Conservation (phyloP, 2,888 invertebrate species). For the Sarcophaga subvicina region DNA sequence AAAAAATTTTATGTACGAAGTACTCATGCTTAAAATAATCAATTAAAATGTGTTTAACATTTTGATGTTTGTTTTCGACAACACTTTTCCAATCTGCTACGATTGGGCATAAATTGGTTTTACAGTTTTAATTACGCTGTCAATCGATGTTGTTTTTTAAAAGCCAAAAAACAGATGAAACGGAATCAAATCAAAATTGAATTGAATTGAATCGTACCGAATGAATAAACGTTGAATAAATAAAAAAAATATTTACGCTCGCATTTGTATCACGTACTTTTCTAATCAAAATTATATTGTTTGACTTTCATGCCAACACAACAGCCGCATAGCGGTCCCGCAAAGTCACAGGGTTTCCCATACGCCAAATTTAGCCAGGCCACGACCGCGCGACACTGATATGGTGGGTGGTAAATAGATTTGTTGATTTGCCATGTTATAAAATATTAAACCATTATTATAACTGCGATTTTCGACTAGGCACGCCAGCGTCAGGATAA, state of each 20-base stretch:
- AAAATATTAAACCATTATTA: slow-evolving; percentile 78
- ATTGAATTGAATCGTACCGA: background rate
- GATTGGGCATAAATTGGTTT: slow-evolving; percentile 5
- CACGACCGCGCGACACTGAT: slow-evolving; percentile 78
- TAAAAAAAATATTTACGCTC: background rate
- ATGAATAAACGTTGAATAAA: too few species aligned
- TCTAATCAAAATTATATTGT: slow-evolving; percentile 83
- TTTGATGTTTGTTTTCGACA: slow-evolving; percentile 4
- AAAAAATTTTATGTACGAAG: background rate
- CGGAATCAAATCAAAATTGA: slow-evolving; percentile 15
- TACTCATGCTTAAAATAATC: slow-evolving; percentile 30
- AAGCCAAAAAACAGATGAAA: background rate
- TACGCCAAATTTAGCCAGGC: slow-evolving; percentile 75
- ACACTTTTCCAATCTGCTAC: background rate
- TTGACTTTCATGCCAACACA: slow-evolving; percentile 89
- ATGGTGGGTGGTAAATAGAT: slow-evolving; percentile 78
- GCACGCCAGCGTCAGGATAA: background rate
- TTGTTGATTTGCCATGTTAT: slow-evolving; percentile 74
- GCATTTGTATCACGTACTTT: slow-evolving; percentile 74
- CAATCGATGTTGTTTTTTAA: background rate
- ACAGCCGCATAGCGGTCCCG: slow-evolving; percentile 85
- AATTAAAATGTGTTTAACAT: slow-evolving; percentile 43
- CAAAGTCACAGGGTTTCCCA: slow-evolving; percentile 83
- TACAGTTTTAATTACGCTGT: slow-evolving; percentile 1
- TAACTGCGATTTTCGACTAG: slow-evolving; percentile 76